Conservation (phyloP, 2,113 vertebrate genomes). For the Gila orcuttii region DNA sequence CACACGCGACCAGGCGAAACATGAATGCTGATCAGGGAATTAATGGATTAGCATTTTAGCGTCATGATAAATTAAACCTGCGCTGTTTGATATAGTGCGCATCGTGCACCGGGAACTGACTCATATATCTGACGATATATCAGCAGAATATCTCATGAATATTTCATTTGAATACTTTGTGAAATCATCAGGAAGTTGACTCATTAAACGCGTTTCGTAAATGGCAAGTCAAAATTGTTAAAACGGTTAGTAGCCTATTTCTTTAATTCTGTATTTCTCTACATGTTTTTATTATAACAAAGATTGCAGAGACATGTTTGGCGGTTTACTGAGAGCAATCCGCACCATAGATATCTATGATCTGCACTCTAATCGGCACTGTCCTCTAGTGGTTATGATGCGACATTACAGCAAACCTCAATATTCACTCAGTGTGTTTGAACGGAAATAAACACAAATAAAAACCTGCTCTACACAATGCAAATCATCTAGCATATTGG, state of each 20-base stretch:
- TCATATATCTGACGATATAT: background rate
- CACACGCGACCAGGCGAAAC: slow-evolving; percentile 61
- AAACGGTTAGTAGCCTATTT: background rate
- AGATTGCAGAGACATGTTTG: background rate
- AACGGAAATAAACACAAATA: background rate
- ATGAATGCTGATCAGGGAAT: slow-evolving; percentile 77
- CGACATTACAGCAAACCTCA: background rate
- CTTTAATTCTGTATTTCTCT: background rate
- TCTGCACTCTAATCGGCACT: background rate
- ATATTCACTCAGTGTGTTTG: background rate
- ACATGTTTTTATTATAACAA: background rate
- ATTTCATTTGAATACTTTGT: background rate
- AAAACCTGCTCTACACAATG: too few relatives aligned
- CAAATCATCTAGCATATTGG: too few relatives aligned
- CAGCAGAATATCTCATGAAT: slow-evolving; percentile 15
- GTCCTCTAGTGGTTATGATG: background rate
- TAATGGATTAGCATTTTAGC: slow-evolving; percentile 63
- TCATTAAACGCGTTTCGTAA: background rate
- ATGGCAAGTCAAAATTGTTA: background rate
- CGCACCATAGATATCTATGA: background rate
- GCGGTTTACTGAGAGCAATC: background rate
- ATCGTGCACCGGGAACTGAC: background rate
- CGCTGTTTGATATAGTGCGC: slow-evolving; percentile 14
- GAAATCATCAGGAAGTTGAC: background rate
- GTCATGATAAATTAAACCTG: slow-evolving; percentile 70